phyloP scores from a whole-genome alignment of 2,888 invertebrate genomes.

The Hyposoter didymator region DNA sequence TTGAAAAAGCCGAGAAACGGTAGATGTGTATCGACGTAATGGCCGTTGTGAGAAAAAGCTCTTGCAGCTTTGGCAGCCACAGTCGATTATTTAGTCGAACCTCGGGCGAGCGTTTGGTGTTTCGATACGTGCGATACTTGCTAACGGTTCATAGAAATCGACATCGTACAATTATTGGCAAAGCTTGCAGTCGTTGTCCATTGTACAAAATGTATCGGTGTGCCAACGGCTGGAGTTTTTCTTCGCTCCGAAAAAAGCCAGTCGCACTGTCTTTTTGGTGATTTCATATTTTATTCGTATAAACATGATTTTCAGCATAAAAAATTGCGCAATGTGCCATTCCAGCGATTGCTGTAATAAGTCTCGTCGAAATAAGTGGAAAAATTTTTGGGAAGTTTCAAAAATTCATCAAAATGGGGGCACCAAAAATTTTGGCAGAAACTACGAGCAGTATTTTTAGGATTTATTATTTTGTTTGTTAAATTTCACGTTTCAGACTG shows the following conservation, averaged over 20 bases:
- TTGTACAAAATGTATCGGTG: not conserved
- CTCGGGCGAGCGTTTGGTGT: slow-evolving; percentile 30
- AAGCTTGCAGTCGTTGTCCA: slow-evolving; percentile 1
- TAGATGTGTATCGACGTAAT: slow-evolving; percentile 56
- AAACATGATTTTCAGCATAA: not conserved
- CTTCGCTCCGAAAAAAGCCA: not conserved
- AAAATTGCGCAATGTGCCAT: not conserved
- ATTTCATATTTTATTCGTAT: not conserved
- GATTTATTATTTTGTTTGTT: not conserved
- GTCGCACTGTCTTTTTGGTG: not conserved
- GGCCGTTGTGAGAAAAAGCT: slow-evolving; percentile 42
- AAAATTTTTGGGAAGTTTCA: not conserved
- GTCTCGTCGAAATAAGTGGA: not conserved
- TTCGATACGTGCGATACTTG: slow-evolving; percentile 56
- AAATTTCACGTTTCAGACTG: not conserved
- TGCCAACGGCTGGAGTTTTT: slow-evolving; percentile 13
- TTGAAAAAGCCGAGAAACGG: slow-evolving; percentile 39
- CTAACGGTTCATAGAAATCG: slow-evolving; percentile 24
- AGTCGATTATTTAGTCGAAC: slow-evolving; percentile 51
- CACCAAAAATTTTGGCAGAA: not conserved
- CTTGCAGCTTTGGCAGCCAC: slow-evolving; percentile 39
- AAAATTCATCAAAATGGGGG: not conserved
- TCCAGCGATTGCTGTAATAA: not conserved
- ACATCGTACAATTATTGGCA: slow-evolving; percentile 36
- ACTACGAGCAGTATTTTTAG: not conserved